Evolutionary conservation across 1,140 invertebrate genomes (phyloP), one percentile per base, ranked within the genome.

Genomic region (Halyomorpha halys): DNA sequence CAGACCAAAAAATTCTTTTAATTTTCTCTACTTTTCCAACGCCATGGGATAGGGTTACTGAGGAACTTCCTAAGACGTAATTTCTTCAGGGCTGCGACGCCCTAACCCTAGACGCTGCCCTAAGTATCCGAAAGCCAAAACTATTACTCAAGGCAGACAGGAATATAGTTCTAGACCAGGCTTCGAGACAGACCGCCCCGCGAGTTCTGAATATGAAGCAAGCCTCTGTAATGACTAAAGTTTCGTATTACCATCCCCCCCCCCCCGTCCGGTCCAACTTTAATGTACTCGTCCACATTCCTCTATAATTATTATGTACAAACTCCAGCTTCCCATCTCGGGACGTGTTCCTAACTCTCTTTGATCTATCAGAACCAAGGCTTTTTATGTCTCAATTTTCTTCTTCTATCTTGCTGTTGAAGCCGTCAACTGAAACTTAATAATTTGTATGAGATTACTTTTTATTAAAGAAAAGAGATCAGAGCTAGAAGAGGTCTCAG

Each of bases 261-360:
- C 21, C 21, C n/a, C 19, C n/a, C 30, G 19, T 19, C 44, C 21
- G 23, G 18, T 16, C 19, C 44, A 61, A 61, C 60, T 61, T 61
- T 61, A 61, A 61, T 61, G 44, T 34, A 61, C 60, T 27, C 60
- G 39, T 61, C 60, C 60, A 44, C 60, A 61, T 61, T 61, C 60
- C 60, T 61, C 44, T 47, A 61, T 61, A 61, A 61, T 61, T 61
- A 61, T 61, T 61, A 61, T 61, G 60, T 61, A 61, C 60, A 61
- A 47, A 61, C 60, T 47, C 60, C 18, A 8, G 19, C 53, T 25
- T 23, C 23, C 15, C 53, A 23, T 21, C 53, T 23, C 18, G 23
- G 19, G 23, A 2, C 53, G 4, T 13, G 53, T 2, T 15, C 19
- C 21, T 15, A 23, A 21, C 53, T 16, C 53, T 27, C 1, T 2